Percentiles rank a stretch among this genome's conserved stretches.
Evolutionary conservation across 2,888 invertebrate genomes (phyloP).

Genomic region (Pheosia tremula): DNA sequence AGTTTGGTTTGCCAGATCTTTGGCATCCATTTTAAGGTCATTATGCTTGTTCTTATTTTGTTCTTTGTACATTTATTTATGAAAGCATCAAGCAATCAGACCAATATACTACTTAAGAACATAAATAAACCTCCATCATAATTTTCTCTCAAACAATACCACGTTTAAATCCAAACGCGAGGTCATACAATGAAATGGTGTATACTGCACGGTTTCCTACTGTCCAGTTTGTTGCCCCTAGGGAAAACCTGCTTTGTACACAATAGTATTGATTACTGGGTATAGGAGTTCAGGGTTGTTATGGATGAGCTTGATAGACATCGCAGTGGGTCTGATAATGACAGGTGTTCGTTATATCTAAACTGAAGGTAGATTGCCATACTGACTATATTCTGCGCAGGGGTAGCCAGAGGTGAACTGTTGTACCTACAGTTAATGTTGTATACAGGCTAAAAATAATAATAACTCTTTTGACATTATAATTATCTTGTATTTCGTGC

Average conservation of each 20-base stretch:
- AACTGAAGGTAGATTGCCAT: neutral
- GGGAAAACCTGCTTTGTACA: conserved; percentile 59
- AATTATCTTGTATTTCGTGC: too few species aligned
- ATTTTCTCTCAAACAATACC: conserved; percentile 26
- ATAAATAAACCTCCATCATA: too few species aligned
- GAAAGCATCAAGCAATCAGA: too few species aligned
- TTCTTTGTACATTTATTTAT: too few species aligned
- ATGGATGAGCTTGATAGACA: conserved; percentile 3
- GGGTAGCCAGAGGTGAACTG: too few species aligned
- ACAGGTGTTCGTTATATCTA: neutral
- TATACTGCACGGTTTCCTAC: conserved; percentile 15
- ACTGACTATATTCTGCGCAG: too few species aligned
- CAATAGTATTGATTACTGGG: conserved; percentile 57
- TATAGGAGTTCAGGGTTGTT: conserved; percentile 11
- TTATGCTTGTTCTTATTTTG: too few species aligned
- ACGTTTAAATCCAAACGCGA: conserved; percentile 3
- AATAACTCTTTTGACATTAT: too few species aligned
- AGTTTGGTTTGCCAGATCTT: neutral
- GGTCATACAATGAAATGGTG: conserved; percentile 9
- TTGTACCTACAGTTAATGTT: too few species aligned
- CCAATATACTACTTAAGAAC: too few species aligned
- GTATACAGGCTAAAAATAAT: too few species aligned
- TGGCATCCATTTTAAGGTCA: too few species aligned
- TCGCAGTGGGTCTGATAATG: conserved; percentile 2
- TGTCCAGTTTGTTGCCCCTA: conserved; percentile 49